phyloP scores from a whole-genome alignment of 2,888 invertebrate species.

The Ormyrus rosae region DNA sequence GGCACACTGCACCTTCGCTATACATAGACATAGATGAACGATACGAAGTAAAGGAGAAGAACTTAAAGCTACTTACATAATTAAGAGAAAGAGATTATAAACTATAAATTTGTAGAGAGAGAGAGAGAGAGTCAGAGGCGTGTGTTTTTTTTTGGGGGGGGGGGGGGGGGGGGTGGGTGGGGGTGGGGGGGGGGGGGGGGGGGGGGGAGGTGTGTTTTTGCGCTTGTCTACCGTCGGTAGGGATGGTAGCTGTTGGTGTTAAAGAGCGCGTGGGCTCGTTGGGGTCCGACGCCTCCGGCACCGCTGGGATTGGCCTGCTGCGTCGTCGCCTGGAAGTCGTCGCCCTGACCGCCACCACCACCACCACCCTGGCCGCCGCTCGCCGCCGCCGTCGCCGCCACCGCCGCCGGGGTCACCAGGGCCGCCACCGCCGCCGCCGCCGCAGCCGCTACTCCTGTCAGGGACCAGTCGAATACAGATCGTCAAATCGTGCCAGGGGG shows the following conservation, averaged over 20 bases:
- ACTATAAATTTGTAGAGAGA: too few species aligned
- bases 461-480: slow-evolving; percentile 41
- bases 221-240: slow-evolving; percentile 66
- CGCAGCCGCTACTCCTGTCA: slow-evolving; percentile 33
- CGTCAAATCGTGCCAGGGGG: slow-evolving; percentile 18
- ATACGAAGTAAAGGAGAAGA: too few species aligned
- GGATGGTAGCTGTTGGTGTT: slow-evolving; percentile 72
- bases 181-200: too few species aligned
- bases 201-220: neutral
- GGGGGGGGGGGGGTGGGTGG: too few species aligned
- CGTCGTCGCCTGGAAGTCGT: neutral
- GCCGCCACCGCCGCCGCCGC: neutral
- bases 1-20: too few species aligned
- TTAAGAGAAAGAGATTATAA: too few species aligned
- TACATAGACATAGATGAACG: too few species aligned
- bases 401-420: neutral
- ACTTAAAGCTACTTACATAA: slow-evolving; percentile 9
- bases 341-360: neutral
- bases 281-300: slow-evolving; percentile 64
- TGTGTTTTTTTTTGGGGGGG: neutral
- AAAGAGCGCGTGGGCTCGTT: slow-evolving; percentile 67
- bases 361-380: neutral
- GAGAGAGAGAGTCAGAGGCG: too few species aligned
- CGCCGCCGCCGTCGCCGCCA: neutral
- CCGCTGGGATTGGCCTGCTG: neutral